Conservation (phyloP, 1,140 invertebrate species). For the Manduca sexta region DNA sequence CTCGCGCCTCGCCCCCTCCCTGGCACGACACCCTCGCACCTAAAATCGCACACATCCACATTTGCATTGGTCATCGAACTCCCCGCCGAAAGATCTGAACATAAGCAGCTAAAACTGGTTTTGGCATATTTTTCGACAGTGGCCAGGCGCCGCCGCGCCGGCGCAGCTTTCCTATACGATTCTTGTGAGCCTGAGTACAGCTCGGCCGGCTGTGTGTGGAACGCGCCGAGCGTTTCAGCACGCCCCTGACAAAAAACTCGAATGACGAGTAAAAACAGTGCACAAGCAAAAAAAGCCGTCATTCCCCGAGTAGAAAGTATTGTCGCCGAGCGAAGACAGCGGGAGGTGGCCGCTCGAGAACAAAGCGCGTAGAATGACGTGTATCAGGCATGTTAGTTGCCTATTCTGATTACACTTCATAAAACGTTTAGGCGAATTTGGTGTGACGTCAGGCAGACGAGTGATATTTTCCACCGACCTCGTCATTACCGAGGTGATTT, state of each 20-base stretch:
- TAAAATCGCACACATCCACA: constrained; percentile 44
- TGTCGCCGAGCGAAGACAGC: neutral
- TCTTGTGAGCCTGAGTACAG: constrained; percentile 26
- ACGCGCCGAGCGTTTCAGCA: constrained; percentile 8
- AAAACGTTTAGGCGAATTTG: constrained; percentile 19
- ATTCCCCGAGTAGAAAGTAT: neutral
- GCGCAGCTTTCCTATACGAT: constrained; percentile 48
- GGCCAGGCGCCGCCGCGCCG: constrained; percentile 26
- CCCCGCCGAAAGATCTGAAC: constrained; percentile 51
- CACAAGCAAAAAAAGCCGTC: neutral
- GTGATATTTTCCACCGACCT: constrained; percentile 30
- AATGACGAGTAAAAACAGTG: constrained; percentile 2
- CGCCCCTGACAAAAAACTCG: constrained; percentile 2
- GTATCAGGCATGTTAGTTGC: neutral
- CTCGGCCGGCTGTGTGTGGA: neutral
- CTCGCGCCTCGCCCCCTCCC: constrained; percentile 31
- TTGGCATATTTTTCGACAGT: constrained; percentile 46
- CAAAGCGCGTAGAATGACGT: constrained; percentile 3
- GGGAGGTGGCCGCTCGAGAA: neutral
- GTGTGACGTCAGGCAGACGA: constrained; percentile 24
- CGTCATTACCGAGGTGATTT: constrained; percentile 33
- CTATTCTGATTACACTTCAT: constrained; percentile 17
- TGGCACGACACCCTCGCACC: constrained; percentile 45
- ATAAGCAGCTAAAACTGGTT: constrained; percentile 67
- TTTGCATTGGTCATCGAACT: constrained; percentile 66